A percentile compares a stretch with the other conserved stretches of the same genome.
These are phyloP conservation scores for Sminthurides bifidus DNA, from an alignment of 1,140 invertebrate genomes.

Conservation along the genomic window DNA sequence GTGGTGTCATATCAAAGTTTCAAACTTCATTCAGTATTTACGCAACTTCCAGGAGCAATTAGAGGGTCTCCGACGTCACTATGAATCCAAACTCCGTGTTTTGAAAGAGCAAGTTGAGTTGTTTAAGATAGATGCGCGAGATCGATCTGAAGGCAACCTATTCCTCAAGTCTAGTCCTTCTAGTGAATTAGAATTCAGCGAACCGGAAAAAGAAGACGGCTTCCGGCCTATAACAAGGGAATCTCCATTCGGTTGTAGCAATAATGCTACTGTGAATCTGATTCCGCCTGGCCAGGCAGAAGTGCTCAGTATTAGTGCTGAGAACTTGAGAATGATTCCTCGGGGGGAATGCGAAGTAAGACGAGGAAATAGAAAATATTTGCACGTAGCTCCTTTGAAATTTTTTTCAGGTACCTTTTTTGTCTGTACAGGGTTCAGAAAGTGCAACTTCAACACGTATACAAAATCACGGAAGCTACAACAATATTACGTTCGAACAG, in stretches of 20 bases:
- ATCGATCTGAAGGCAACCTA: neutral
- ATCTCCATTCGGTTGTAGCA: neutral
- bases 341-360: constrained; percentile 31
- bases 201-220: neutral
- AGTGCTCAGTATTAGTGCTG: constrained; percentile 17
- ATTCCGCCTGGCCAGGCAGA: no score
- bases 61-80: constrained; percentile 7
- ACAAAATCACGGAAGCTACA: constrained; percentile 31
- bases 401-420: neutral
- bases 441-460: constrained; percentile 40
- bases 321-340: constrained; percentile 29
- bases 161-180: neutral
- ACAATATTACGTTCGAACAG: constrained; percentile 29
- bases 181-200: neutral
- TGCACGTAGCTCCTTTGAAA: neutral
- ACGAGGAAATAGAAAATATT: no score
- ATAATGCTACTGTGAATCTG: neutral
- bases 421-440: constrained; percentile 47
- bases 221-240: neutral
- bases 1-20: neutral
- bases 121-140: neutral
- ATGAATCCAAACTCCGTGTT: constrained; percentile 12
- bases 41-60: constrained; percentile 14
- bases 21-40: neutral
- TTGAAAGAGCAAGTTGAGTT: constrained; percentile 20